phyloP scores from a whole-genome alignment of 2,113 vertebrate species.

The Vombatus ursinus region DNA sequence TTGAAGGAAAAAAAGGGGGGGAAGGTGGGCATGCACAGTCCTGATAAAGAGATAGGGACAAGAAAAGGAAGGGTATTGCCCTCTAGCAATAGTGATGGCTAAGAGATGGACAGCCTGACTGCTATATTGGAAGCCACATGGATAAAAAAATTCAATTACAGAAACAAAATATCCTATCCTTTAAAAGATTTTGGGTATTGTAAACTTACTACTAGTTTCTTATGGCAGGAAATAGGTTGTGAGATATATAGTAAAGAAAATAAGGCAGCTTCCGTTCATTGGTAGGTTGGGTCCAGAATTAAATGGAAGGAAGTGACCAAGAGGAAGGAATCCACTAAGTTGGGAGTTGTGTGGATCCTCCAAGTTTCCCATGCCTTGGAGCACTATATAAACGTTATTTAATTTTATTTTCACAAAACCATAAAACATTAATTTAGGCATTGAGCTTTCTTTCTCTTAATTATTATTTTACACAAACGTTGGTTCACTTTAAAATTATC shows the following conservation, averaged over 20 bases:
- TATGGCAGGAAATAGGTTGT: background rate
- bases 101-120: too few species aligned
- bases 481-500: conserved; percentile 36
- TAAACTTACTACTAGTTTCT: background rate
- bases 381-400: background rate
- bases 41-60: too few species aligned
- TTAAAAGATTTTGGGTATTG: background rate
- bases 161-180: too few species aligned
- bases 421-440: conserved; percentile 43
- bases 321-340: background rate
- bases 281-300: too few species aligned
- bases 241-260: too few species aligned
- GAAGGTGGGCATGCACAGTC: too few species aligned
- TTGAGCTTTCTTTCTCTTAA: conserved; percentile 45
- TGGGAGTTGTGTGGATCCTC: background rate
- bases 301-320: background rate
- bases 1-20: too few species aligned
- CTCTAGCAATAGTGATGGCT: too few species aligned
- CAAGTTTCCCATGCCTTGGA: background rate
- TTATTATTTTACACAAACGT: background rate
- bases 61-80: too few species aligned
- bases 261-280: too few species aligned
- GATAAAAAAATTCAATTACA: too few species aligned
- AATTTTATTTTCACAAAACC: conserved; percentile 9
- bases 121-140: too few species aligned